These are phyloP conservation scores for Pterocles burchelli DNA, from an alignment of 2,113 vertebrate genomes.

Conservation along the genomic window DNA sequence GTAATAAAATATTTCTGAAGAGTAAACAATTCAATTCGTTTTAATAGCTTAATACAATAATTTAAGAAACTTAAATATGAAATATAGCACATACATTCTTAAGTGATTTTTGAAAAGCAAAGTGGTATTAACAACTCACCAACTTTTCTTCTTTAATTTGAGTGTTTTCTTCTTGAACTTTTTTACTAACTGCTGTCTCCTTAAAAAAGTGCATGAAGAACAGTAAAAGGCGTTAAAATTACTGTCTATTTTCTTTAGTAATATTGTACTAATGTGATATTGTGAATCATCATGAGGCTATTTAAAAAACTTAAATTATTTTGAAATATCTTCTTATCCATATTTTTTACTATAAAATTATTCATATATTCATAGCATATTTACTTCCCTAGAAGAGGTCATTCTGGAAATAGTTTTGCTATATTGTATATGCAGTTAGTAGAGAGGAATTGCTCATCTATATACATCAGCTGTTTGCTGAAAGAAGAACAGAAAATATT, in stretches of 20 bases:
- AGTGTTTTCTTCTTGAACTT: constrained; percentile 78
- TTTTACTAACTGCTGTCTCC: constrained; percentile 86
- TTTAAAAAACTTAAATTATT: background rate
- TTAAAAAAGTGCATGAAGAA: constrained; percentile 52
- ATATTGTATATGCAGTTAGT: background rate
- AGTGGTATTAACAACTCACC: constrained; percentile 69
- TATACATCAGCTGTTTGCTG: background rate
- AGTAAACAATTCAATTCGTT: background rate
- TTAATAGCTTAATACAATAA: background rate
- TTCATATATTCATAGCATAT: background rate
- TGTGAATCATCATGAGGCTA: background rate
- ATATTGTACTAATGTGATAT: background rate
- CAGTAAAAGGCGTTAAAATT: background rate
- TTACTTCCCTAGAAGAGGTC: background rate
- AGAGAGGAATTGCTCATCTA: background rate
- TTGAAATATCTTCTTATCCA: background rate
- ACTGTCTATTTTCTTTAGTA: background rate
- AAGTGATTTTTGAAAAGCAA: background rate
- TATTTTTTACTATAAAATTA: background rate
- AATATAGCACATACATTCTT: background rate
- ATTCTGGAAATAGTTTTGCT: background rate
- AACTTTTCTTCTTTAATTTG: constrained; percentile 83
- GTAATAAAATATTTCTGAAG: background rate
- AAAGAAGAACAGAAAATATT: background rate
- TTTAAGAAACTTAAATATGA: background rate